Base-by-base conservation (phyloP, 2,113 vertebrate genomes). In the Mormyrus lacerda region DNA sequence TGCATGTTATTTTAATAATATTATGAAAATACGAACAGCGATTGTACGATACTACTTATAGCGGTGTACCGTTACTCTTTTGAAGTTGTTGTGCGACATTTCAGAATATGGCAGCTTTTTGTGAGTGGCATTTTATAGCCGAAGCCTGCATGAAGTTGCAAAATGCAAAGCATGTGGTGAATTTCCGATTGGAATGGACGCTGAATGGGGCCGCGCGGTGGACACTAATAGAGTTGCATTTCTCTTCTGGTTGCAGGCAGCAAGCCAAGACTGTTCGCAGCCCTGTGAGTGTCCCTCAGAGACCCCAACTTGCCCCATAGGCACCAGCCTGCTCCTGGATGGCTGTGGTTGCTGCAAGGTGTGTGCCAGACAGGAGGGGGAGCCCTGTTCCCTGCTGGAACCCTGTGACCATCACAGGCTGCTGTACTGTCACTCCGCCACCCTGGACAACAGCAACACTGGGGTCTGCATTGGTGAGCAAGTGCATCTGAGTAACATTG, bases 301-400 rank as follows among this genome's bases (percentile, higher is more conserved):
- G 47, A 27, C 92, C 0, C 92, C 91, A 31, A 91, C 90, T 58
- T 97, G 96, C 73, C 93, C 94, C 0, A 51, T 89, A 0, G 96
- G 95, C 69, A 96, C 93, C 92, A 97, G 96, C 91, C 93, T 95
- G 0, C 90, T 97, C 15, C 91, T 94, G 93, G 96, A 97, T 17
- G 94, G 91, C 90, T 97, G 96, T n/a, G 95, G 96, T 6, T 97
- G 96, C 93, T 97, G 96, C 92, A 96, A 95, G 87, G 95, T 97
- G 90, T 97, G 96, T 51, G 95, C 96, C 90, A 69, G 61, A 91
- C 96, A 97, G 93, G 92, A 93, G 0, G 96, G 95, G 0, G 96
- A 97, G 89, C 93, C 93, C 86, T 97, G 96, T n/a, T 95, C 94
- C 44, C 86, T 86, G 24, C 92, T 92, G 92, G 93, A 95, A 69